Base-by-base conservation (phyloP, 2,797 vertebrate genomes). In the Acipenser oxyrinchus region DNA sequence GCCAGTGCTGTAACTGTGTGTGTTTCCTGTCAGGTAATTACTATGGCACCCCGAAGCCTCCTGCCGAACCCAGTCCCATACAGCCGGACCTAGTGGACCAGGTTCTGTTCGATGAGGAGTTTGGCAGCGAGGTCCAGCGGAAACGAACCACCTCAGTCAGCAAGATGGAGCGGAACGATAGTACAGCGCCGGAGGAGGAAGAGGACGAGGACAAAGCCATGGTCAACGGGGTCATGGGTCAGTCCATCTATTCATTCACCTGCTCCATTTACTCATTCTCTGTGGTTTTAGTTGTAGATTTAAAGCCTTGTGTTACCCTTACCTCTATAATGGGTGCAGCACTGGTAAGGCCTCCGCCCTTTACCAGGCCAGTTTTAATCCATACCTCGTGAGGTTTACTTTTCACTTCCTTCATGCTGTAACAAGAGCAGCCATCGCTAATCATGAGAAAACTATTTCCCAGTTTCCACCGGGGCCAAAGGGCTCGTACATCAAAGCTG, bases 71-170 rank as follows among this genome's bases (percentile, higher is more conserved):
- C 72, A 97, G 93, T 76, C 93, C 96, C 1, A 95, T 98, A 69
- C 96, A 99, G 82, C 92, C 95, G 0, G 96, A 99, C 78, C 81
- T 95, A 7, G 96, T 99, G 75, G 96, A 98, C 84, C 95, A 98
- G 77, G 96, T 98, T 71, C 89, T 99, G 73, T 98, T 99, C 68
- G 96, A 99, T 64, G 93, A 95, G 80, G 94, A 96, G 65, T 98
- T 96, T 77, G 95, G 96, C 77, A 86, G 88, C 0, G 96, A 98
- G 78, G 92, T 93, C 0, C 96, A 98, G 77, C 87, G 96, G 61
- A 99, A 98, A 75, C 92, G 96, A 79, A 97, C 96, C 6, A 97
- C 96, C 0, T 99, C 96, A 0, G 95, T 99, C 86, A 99, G 96
- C 79, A 99, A 97, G 81, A 99, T 99, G 96, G 93, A 99, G 62